A percentile compares a stretch with the other conserved stretches of the same genome.
These are phyloP conservation scores for Oryzias celebensis DNA, from an alignment of 2,113 vertebrate genomes.

Conservation along the genomic window DNA sequence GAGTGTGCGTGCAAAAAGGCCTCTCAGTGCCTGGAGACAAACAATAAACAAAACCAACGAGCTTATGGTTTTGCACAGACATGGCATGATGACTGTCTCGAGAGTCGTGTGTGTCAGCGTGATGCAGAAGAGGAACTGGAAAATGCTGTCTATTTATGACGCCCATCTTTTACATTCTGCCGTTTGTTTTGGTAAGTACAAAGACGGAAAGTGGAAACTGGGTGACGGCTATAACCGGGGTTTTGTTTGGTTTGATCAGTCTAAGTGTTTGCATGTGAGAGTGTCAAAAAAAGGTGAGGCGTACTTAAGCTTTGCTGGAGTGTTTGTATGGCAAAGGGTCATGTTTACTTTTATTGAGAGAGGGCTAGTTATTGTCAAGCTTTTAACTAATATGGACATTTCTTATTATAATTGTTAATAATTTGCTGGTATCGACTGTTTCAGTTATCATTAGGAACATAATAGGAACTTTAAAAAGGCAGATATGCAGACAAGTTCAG, in stretches of 20 bases:
- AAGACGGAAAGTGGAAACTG: background rate
- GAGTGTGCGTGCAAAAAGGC: slow-evolving; percentile 46
- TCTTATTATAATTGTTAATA: slow-evolving; percentile 10
- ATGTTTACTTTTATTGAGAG: background rate
- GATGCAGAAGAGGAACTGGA: slow-evolving; percentile 10
- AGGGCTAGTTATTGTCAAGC: slow-evolving; percentile 53
- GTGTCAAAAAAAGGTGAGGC: slow-evolving; percentile 7
- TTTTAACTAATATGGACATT: slow-evolving; percentile 32
- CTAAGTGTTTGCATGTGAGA: slow-evolving; percentile 10
- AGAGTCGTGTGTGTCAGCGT: slow-evolving; percentile 22
- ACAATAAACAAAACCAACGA: slow-evolving; percentile 77
- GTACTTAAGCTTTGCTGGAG: slow-evolving; percentile 7
- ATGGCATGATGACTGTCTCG: slow-evolving; percentile 44
- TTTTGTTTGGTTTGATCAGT: slow-evolving; percentile 8
- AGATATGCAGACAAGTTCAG: no score
- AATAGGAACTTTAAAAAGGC: no score
- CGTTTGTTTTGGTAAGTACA: slow-evolving; percentile 25
- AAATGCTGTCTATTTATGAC: slow-evolving; percentile 13
- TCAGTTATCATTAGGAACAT: no score
- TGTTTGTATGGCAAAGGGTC: background rate
- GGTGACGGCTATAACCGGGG: background rate
- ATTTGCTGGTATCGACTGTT: no score
- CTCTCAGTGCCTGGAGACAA: slow-evolving; percentile 67
- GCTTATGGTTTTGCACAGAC: slow-evolving; percentile 58
- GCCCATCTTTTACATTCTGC: slow-evolving; percentile 18